A percentile compares a stretch with the other conserved stretches of the same genome.
phyloP scores from a whole-genome alignment of 2,888 invertebrate genomes.

The Ormyrus labotus region DNA sequence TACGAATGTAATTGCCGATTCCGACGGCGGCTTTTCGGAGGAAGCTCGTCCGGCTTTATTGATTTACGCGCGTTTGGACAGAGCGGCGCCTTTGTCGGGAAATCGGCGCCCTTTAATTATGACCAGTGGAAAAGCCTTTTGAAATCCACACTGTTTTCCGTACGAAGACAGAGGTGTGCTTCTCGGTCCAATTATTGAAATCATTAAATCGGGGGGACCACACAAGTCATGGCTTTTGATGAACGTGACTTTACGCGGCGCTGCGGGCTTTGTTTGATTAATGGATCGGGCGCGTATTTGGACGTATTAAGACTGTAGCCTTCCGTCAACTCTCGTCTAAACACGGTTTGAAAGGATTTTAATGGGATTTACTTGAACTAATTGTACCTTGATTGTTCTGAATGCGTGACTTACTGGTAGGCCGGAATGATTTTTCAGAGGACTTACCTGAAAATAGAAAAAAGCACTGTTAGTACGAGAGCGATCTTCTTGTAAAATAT shows the following conservation, averaged over 20 bases:
- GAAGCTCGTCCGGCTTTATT: conserved; percentile 18
- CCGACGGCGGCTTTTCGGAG: conserved; percentile 20
- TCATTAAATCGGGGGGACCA: conserved; percentile 19
- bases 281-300: background rate
- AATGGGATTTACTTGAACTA: too few relatives aligned
- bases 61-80: conserved; percentile 17
- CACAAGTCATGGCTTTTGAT: conserved; percentile 32
- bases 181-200: conserved; percentile 20
- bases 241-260: background rate
- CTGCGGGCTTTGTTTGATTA: conserved; percentile 4
- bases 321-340: conserved; percentile 4
- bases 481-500: too few relatives aligned
- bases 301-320: too few relatives aligned
- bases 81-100: conserved; percentile 28
- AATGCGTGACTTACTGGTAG: too few relatives aligned
- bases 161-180: background rate
- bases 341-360: too few relatives aligned
- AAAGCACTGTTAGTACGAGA: too few relatives aligned
- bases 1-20: conserved; percentile 28
- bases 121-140: conserved; percentile 29
- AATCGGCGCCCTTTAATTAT: conserved; percentile 51
- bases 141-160: conserved; percentile 6
- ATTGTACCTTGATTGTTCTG: too few relatives aligned
- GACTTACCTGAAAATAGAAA: too few relatives aligned
- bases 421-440: too few relatives aligned